Evolutionary conservation across 2,888 invertebrate species (phyloP), one percentile per base, ranked within the genome.

Genomic region (Meiosimyza platycephala): DNA sequence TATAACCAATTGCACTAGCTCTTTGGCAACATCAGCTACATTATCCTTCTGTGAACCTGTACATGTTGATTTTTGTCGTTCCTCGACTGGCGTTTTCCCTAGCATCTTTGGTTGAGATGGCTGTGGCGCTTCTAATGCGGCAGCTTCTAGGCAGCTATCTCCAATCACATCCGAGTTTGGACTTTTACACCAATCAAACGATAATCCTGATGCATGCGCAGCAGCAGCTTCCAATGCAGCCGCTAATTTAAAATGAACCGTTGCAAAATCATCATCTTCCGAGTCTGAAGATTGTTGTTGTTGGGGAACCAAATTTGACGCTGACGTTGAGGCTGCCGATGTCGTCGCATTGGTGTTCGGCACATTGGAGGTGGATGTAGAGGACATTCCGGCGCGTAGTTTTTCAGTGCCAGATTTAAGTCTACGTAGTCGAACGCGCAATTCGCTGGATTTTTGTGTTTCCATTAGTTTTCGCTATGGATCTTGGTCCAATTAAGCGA

Each of bases 171-270:
- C 65, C 22, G 68, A n/a, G 11, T 75, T 75, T 54, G 73, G 54
- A 52, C 63, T 72, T 5, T 40, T 40, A 51, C 73, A 69, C 74
- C 74, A 76, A 55, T 76, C 74, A 50, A 72, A 71, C n/a, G 62
- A 66, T 12, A 72, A 40, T 12, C 63, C 74, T 12, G 72, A 62
- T 11, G 72, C 69, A 59, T 70, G 65, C 76, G 81, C 74, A 76
- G 81, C 72, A 76, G 72, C 75, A 79, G 75, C 72, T 78, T 81
- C 72, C 79, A 81, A 13, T 74, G 79, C 68, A 76, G 80, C 71
- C n/a, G 74, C 76, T 47, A 73, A 15, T 52, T 76, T 75, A 63
- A 76, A 74, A 63, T 73, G 71, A 62, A 71, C 76, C 52, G 72
- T 76, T 48, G 60, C 71, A 52, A 74, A 74, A 62, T 77, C 74